A percentile compares a stretch with the other conserved stretches of the same genome.
phyloP scores from a whole-genome alignment of 2,888 invertebrate species.

The Pseudolycoriella hygida region DNA sequence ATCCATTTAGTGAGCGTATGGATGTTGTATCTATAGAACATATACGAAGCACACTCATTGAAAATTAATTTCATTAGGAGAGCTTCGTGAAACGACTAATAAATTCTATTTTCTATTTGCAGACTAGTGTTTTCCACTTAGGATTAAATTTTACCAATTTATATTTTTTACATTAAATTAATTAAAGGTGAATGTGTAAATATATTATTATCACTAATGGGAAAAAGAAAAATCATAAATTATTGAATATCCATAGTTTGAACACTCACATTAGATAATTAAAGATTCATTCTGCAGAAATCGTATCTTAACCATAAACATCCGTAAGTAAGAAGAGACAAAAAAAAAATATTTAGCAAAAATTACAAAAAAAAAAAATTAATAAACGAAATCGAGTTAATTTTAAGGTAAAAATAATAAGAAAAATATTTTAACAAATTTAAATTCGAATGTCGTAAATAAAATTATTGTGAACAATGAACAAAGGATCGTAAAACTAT shows the following conservation, averaged over 20 bases:
- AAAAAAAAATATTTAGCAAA: neutral
- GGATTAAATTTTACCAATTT: neutral
- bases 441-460: neutral
- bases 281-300: neutral
- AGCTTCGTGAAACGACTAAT: too few relatives aligned
- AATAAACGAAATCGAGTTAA: neutral
- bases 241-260: neutral
- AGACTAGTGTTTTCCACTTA: slow-evolving; percentile 3
- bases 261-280: neutral
- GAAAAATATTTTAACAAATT: neutral
- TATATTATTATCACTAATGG: neutral
- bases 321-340: neutral
- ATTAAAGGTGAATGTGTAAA: slow-evolving; percentile 1
- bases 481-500: too few relatives aligned
- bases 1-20: neutral
- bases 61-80: too few relatives aligned
- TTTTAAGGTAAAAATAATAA: neutral
- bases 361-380: neutral
- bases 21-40: too few relatives aligned
- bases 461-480: too few relatives aligned
- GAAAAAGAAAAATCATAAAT: neutral
- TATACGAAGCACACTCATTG: too few relatives aligned
- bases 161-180: neutral
- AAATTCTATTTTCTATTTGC: neutral
- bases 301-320: neutral